These are phyloP conservation scores for Agrotis puta DNA, from an alignment of 2,888 invertebrate species.

Conservation along the genomic window DNA sequence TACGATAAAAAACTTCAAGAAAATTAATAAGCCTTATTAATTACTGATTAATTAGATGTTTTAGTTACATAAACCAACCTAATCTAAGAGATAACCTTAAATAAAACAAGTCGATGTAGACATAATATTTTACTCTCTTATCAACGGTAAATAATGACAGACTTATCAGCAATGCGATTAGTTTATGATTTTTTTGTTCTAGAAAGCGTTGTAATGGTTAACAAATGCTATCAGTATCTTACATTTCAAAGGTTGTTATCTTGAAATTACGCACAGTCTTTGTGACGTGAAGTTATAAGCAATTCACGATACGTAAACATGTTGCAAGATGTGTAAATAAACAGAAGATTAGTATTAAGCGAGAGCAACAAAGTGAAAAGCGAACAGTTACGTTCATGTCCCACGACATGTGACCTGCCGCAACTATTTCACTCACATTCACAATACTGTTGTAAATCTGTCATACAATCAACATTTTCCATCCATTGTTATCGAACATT, in stretches of 20 bases:
- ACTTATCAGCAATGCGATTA: conserved; percentile 36
- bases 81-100: conserved; percentile 45
- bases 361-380: conserved; percentile 44
- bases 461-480: conserved; percentile 51
- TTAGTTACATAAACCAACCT: conserved; percentile 30
- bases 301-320: conserved; percentile 49
- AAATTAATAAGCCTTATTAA: conserved; percentile 20
- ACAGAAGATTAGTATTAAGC: conserved; percentile 53
- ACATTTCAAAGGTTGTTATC: conserved; percentile 30
- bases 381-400: conserved; percentile 53
- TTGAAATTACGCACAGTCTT: conserved; percentile 39
- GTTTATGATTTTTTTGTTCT: conserved; percentile 46
- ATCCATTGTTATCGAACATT: conserved; percentile 66
- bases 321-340: conserved; percentile 51
- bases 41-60: conserved; percentile 15
- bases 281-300: conserved; percentile 30
- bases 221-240: conserved; percentile 41
- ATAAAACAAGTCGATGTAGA: conserved; percentile 31
- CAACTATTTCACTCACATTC: conserved; percentile 59
- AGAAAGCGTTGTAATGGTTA: conserved; percentile 54
- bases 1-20: conserved; percentile 1
- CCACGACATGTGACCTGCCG: conserved; percentile 68
- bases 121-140: conserved; percentile 48
- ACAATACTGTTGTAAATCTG: conserved; percentile 63
- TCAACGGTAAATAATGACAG: conserved; percentile 27